Evolutionary conservation across 2,113 vertebrate genomes (phyloP).

Genomic region (Elephantulus edwardii): DNA sequence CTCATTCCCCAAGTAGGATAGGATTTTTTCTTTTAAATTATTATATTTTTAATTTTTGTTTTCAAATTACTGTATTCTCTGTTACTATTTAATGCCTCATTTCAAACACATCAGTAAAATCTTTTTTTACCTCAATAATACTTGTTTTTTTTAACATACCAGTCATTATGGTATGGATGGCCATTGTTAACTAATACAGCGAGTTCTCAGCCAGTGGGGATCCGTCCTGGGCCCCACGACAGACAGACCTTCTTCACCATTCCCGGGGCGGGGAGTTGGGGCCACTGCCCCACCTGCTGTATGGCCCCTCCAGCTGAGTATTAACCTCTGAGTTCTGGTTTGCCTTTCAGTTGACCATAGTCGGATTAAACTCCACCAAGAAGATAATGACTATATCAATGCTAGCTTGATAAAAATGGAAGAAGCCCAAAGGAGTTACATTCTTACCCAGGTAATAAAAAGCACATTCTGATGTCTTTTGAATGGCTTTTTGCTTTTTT

Average conservation of each 20-base stretch:
- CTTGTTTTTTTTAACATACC: neutral
- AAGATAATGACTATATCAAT: conserved; percentile 97
- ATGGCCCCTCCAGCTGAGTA: rapidly evolving
- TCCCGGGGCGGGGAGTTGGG: rapidly evolving
- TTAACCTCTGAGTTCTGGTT: conserved; percentile 73
- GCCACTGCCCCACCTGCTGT: rapidly evolving
- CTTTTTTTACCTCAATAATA: neutral
- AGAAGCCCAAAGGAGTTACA: conserved; percentile 97
- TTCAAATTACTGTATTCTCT: neutral
- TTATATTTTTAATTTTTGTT: neutral
- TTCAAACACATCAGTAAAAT: neutral
- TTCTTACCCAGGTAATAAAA: conserved; percentile 97
- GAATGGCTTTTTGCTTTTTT: neutral
- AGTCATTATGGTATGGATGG: neutral
- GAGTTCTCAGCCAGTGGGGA: neutral
- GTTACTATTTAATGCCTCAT: neutral
- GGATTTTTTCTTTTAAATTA: neutral
- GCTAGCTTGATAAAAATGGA: conserved; percentile 96
- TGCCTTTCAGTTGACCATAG: conserved; percentile 95
- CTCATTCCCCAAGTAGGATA: neutral
- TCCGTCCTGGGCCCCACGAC: too few relatives aligned
- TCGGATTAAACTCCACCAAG: conserved; percentile 94
- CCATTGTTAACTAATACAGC: neutral
- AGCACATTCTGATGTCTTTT: neutral
- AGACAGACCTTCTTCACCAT: neutral